Evolutionary conservation across 2,113 vertebrate species (phyloP), one percentile per base, ranked within the genome.

Genomic region (Coryphaenoides rupestris): DNA sequence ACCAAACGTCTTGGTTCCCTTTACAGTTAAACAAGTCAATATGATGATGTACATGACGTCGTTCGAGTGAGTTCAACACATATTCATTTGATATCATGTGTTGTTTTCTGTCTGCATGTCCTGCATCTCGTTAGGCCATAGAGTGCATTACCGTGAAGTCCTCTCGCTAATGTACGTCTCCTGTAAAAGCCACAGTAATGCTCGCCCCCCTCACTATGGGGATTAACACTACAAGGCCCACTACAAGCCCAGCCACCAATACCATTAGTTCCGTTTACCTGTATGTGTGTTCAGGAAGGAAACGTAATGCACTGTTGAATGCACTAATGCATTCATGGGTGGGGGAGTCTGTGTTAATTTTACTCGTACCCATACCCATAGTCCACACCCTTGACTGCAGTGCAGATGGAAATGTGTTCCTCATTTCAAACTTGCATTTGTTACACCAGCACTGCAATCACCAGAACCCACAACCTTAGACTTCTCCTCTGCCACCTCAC

Each of bases 371-470:
- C 62, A 63, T 2, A 4, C 46, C 55, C 4, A 81, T 75, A 52
- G 68, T 79, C 78, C 66, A 78, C 76, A 78, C 24, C 73, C 68
- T 77, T 57, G 65, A 83, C 87, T 77, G 75, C 82, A 88, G 77
- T 76, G 80, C 80, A 84, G 79, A 66, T 73, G 61, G 70, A 88
- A 88, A 85, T 84, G 68, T 86, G 84, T 83, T 86, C 74, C 73
- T 88, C 68, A 80, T 87, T 86, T 84, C 57, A 65, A 13, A n/a
- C n/a, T 28, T 67, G 66, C 56, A 2, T n/a, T 73, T 45, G 10
- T 49, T 21, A 19, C 12, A 4, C 24, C 14, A 24, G 21, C 53
- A 4, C 24, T 33, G 28, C 28, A 33, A 33, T 7, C 28, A 33
- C 2, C 28, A 33, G 5, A 5, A 33, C 5, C 28, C 28, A 33